Evolutionary conservation across 2,888 invertebrate species (phyloP).

Genomic region (Pedicia rivosa): DNA sequence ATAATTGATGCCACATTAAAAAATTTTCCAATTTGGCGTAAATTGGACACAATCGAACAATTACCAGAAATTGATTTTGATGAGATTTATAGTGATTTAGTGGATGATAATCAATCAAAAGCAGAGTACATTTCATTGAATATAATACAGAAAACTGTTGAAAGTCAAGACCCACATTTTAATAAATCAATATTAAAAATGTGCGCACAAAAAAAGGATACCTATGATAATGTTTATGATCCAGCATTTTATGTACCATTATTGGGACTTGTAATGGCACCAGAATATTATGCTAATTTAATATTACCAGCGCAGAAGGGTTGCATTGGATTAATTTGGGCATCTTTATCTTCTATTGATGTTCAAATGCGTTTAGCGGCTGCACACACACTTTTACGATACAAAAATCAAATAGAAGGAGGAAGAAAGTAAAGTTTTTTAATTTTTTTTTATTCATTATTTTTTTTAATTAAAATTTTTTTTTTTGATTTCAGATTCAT

Average conservation of each 20-base stretch:
- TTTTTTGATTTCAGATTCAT: slow-evolving; percentile 7
- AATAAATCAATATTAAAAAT: slow-evolving; percentile 18
- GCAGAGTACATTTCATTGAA: slow-evolving; percentile 16
- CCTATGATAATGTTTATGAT: slow-evolving; percentile 48
- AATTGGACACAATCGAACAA: slow-evolving; percentile 29
- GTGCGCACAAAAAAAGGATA: slow-evolving; percentile 21
- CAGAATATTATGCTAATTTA: slow-evolving; percentile 56
- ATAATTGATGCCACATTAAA: slow-evolving; percentile 47
- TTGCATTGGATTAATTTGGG: slow-evolving; percentile 50
- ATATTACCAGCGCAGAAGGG: slow-evolving; percentile 53
- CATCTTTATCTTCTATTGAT: slow-evolving; percentile 52
- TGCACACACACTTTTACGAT: slow-evolving; percentile 54
- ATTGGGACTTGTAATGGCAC: slow-evolving; percentile 54
- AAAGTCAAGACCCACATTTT: slow-evolving; percentile 15
- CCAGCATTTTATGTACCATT: slow-evolving; percentile 67
- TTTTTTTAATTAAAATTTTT: slow-evolving; percentile 4
- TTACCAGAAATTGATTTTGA: slow-evolving; percentile 20
- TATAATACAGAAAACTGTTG: slow-evolving; percentile 22
- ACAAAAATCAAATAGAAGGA: slow-evolving; percentile 54
- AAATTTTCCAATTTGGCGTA: slow-evolving; percentile 50
- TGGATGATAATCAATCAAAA: background rate
- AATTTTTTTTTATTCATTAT: slow-evolving; percentile 4
- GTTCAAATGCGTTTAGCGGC: slow-evolving; percentile 51
- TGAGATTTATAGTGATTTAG: background rate
- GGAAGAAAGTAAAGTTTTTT: slow-evolving; percentile 29